A percentile compares a stretch with the other conserved stretches of the same genome.
These are phyloP conservation scores for Halictus ligatus DNA, from an alignment of 2,888 invertebrate species.

Conservation along the genomic window DNA sequence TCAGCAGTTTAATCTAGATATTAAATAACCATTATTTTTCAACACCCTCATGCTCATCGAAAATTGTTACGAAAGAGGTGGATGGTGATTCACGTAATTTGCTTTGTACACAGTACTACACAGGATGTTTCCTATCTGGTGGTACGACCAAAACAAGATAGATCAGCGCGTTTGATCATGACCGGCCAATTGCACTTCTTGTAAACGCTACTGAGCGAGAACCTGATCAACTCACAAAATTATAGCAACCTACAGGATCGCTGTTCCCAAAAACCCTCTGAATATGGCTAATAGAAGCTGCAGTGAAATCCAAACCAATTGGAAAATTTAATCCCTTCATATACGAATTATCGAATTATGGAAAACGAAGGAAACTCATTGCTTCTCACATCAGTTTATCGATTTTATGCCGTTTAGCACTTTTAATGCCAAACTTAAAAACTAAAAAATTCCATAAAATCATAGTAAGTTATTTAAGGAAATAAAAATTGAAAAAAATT, in stretches of 20 bases:
- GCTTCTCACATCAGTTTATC: not conserved
- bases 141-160: not conserved
- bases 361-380: slow-evolving; percentile 6
- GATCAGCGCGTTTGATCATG: not conserved
- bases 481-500: too few species aligned
- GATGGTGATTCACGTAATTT: too few species aligned
- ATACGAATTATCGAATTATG: slow-evolving; percentile 11
- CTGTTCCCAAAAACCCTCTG: not conserved
- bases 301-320: not conserved
- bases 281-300: not conserved
- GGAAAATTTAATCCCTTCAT: not conserved
- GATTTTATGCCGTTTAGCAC: not conserved
- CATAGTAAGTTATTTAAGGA: too few species aligned
- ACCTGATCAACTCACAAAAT: not conserved
- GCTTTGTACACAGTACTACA: too few species aligned
- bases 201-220: not conserved
- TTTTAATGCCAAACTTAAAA: too few species aligned
- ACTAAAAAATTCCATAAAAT: too few species aligned
- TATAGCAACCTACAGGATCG: not conserved
- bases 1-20: too few species aligned
- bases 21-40: too few species aligned
- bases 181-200: not conserved
- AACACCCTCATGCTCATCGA: too few species aligned
- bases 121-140: not conserved
- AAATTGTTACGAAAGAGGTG: too few species aligned